Base-by-base conservation (phyloP, 2,888 invertebrate genomes). In the Papilio elwesi region DNA sequence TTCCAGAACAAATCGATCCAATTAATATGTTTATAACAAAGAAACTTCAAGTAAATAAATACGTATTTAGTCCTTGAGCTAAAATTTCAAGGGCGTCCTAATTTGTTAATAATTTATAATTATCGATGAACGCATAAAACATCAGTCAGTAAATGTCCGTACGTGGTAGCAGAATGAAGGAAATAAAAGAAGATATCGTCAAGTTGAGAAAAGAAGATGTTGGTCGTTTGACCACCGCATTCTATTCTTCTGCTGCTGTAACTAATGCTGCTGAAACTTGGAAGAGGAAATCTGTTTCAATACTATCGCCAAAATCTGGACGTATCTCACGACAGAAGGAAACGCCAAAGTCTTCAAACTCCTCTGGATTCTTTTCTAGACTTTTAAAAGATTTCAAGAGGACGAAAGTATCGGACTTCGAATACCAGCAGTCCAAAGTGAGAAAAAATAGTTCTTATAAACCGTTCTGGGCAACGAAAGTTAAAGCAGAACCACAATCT, bases 401-500 rank as follows among this genome's bases (percentile, higher is more conserved):
- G 65, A 83, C 86, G 0, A 91, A 87, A 82, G 87, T 92, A 0
- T 85, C 91, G 0, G 92, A 92, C 79, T 90, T 81, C 49, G 84
- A 88, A 4, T 90, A 90, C 74, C 85, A 87, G 70, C 87, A 85
- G 70, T 81, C 90, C 0, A 88, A 84, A 74, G 82, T 90, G 0
- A 80, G 90, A 2, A 82, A 82, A 68, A 81, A 88, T 72, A 90
- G 90, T 72, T 82, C 83, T 13, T 90, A 91, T 78, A 90, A 85
- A 79, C 89, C 90, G 0, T 89, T 91, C 78, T 92, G 91, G 92
- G 90, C 91, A 9, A 88, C 87, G 0, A 89, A 84, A 82, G 85
- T 88, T 0, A 80, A 79, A 8, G 79, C 79, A 13, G 77, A 78
- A 36, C 26, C 26, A 26, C 70, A 75, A 43, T 53, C 69, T 67